Conservation (phyloP, 2,888 invertebrate genomes). For the Euphydryas editha region DNA sequence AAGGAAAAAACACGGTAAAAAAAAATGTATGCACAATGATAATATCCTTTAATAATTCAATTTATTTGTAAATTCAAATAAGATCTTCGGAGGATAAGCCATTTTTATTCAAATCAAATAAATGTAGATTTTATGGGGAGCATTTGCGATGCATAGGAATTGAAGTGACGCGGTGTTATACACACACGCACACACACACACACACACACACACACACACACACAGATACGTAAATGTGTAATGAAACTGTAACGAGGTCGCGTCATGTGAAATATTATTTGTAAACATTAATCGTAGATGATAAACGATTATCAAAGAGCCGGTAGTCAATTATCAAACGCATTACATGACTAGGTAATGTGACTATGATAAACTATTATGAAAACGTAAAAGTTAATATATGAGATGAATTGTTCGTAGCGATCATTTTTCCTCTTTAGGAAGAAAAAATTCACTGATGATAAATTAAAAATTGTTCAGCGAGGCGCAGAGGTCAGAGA, state of each 20-base stretch:
- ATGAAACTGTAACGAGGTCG: not conserved
- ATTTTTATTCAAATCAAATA: conserved; percentile 19
- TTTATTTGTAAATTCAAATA: not conserved
- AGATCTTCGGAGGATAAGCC: not conserved
- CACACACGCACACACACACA: not conserved
- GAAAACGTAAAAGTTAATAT: too few species aligned
- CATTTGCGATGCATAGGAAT: conserved; percentile 23
- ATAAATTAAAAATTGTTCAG: too few species aligned
- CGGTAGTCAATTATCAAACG: not conserved
- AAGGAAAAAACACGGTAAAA: too few species aligned
- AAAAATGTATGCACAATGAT: too few species aligned
- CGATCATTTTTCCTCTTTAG: too few species aligned
- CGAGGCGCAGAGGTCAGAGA: too few species aligned
- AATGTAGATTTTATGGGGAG: conserved; percentile 21
- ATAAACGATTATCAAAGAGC: not conserved
- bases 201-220: not conserved
- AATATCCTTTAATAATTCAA: not conserved
- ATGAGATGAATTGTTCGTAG: too few species aligned
- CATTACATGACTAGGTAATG: not conserved
- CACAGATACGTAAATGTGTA: conserved; percentile 4
- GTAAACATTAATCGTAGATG: not conserved
- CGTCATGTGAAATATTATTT: not conserved
- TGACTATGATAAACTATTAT: not conserved
- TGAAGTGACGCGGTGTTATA: conserved; percentile 3
- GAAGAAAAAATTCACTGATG: too few species aligned